phyloP scores from a whole-genome alignment of 2,797 vertebrate genomes.

The Scleropages formosus region DNA sequence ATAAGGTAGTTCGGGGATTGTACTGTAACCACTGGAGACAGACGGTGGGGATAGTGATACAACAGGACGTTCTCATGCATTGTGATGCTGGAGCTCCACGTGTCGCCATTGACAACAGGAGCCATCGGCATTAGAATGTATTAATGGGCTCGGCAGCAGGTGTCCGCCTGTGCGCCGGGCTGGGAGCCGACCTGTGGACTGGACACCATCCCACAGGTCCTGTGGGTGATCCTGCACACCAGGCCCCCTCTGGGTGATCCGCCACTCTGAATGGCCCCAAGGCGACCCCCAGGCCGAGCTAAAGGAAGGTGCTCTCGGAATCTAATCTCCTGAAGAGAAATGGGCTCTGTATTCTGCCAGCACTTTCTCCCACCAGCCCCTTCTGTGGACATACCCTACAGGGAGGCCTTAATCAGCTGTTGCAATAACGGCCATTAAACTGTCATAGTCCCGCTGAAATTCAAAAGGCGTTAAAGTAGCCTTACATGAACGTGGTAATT shows the following conservation, averaged over 20 bases:
- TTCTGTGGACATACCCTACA: background rate
- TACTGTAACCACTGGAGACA: background rate
- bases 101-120: constrained; percentile 41
- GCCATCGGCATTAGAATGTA: constrained; percentile 52
- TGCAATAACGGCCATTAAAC: constrained; percentile 27
- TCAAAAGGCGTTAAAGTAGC: constrained; percentile 18
- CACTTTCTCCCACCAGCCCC: background rate
- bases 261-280: no score
- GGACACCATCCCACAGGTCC: no score
- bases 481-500: constrained; percentile 21
- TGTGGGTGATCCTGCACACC: no score
- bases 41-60: constrained; percentile 12
- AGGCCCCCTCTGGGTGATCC: background rate
- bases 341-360: no score
- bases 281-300: background rate
- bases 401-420: constrained; percentile 6
- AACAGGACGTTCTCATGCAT: background rate
- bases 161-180: constrained; percentile 4
- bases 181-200: background rate
- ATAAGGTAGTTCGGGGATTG: background rate
- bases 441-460: constrained; percentile 22
- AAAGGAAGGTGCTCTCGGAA: background rate
- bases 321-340: background rate
- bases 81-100: constrained; percentile 34
- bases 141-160: constrained; percentile 21